Evolutionary conservation across 2,797 vertebrate species (phyloP).

Genomic region (Cyprinella venusta): DNA sequence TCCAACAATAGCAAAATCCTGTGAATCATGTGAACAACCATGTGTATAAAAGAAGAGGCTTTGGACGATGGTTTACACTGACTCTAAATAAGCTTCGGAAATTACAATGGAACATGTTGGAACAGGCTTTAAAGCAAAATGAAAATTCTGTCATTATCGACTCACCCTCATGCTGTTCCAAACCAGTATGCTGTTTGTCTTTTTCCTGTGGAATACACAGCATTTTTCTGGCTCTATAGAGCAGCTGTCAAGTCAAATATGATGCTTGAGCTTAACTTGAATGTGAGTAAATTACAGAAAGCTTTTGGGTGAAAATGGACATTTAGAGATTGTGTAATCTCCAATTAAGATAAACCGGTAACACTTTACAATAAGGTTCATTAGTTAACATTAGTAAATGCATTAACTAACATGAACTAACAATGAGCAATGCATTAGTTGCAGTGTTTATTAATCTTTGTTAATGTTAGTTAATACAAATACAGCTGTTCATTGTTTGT

Average conservation of each 20-base stretch:
- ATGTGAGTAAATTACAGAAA: background rate
- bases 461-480: too few relatives aligned
- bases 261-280: background rate
- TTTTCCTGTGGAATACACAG: background rate
- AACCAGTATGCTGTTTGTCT: background rate
- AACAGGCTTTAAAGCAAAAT: slow-evolving; percentile 16
- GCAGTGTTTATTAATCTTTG: too few relatives aligned
- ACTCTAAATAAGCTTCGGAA: background rate
- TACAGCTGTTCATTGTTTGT: too few relatives aligned
- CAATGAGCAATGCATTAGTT: too few relatives aligned
- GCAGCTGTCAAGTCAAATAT: background rate
- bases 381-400: too few relatives aligned
- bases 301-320: background rate
- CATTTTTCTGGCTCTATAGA: background rate
- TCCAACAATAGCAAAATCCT: slow-evolving; percentile 58
- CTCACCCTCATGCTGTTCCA: background rate
- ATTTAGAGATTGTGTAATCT: background rate
- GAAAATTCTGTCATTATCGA: background rate
- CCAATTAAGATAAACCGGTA: too few relatives aligned
- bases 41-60: slow-evolving; percentile 22
- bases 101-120: background rate
- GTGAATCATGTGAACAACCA: slow-evolving; percentile 48
- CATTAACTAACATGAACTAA: too few relatives aligned
- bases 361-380: too few relatives aligned
- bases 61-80: slow-evolving; percentile 25